phyloP scores from a whole-genome alignment of 2,888 invertebrate genomes.

The Chrysolina haemoptera region DNA sequence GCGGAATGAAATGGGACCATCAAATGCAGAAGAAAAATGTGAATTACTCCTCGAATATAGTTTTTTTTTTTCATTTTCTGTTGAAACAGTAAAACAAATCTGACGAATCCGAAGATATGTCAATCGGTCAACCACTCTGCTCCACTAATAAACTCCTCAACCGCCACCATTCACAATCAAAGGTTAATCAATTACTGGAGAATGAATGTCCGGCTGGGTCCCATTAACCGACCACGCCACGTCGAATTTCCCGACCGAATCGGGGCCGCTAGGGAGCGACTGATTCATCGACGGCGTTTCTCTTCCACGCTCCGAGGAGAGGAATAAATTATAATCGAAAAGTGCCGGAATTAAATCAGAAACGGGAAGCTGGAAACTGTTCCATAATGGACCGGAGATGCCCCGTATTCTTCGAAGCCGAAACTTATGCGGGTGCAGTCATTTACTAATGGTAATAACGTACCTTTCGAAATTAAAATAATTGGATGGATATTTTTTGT shows the following conservation, averaged over 20 bases:
- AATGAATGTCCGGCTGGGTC: slow-evolving; percentile 11
- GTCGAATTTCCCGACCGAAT: slow-evolving; percentile 11
- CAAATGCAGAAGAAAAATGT: too few relatives aligned
- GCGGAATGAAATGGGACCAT: too few relatives aligned
- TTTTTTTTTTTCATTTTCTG: too few relatives aligned
- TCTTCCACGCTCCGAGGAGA: neutral
- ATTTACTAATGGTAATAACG: too few relatives aligned
- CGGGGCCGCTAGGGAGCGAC: neutral
- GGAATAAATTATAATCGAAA: slow-evolving; percentile 13
- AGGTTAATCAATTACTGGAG: slow-evolving; percentile 1
- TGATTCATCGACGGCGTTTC: neutral
- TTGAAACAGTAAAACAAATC: too few relatives aligned
- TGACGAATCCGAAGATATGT: too few relatives aligned
- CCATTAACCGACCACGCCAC: slow-evolving; percentile 1
- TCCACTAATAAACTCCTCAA: neutral
- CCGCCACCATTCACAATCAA: neutral
- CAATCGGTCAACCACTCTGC: neutral
- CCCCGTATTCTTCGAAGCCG: too few relatives aligned
- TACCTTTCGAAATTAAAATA: too few relatives aligned
- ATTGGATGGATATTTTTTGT: too few relatives aligned
- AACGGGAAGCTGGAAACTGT: neutral
- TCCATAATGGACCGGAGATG: neutral
- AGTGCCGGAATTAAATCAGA: slow-evolving; percentile 2
- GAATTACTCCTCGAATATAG: too few relatives aligned
- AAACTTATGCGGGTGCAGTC: too few relatives aligned